Evolutionary conservation across 2,113 vertebrate species (phyloP).

Genomic region (Austrofundulus limnaeus): DNA sequence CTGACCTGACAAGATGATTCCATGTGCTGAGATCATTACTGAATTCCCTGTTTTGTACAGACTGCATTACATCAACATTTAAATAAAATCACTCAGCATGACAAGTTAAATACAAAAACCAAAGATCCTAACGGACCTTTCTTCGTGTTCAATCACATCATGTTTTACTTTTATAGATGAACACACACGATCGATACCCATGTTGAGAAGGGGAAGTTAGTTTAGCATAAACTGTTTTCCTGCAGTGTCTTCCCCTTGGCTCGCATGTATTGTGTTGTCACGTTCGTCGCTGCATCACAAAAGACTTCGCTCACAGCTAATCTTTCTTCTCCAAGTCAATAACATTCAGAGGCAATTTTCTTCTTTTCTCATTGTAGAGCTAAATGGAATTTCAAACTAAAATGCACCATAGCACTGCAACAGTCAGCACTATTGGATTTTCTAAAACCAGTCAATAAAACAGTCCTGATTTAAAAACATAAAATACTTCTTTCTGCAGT

Average conservation of each 20-base stretch:
- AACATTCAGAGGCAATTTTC: slow-evolving; percentile 48
- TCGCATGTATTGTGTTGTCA: slow-evolving; percentile 24
- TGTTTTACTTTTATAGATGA: neutral
- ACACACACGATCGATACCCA: neutral
- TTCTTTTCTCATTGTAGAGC: slow-evolving; percentile 21
- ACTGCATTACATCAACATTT: neutral
- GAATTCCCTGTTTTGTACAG: neutral
- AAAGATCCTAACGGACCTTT: neutral
- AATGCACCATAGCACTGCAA: slow-evolving; percentile 13
- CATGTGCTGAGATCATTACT: neutral
- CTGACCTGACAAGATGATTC: neutral
- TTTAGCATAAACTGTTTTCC: slow-evolving; percentile 11
- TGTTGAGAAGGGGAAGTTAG: neutral
- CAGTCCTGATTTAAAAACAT: neutral
- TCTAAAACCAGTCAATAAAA: slow-evolving; percentile 4
- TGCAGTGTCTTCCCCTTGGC: slow-evolving; percentile 11
- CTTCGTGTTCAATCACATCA: neutral
- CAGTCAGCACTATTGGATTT: slow-evolving; percentile 42
- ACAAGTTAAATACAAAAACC: neutral
- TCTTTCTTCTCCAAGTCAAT: slow-evolving; percentile 50
- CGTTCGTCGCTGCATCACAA: slow-evolving; percentile 19
- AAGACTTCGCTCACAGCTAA: slow-evolving; percentile 25
- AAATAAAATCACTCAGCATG: neutral
- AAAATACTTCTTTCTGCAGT: neutral
- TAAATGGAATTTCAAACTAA: slow-evolving; percentile 46